phyloP scores from a whole-genome alignment of 2,797 vertebrate genomes.

The Alauda arvensis region DNA sequence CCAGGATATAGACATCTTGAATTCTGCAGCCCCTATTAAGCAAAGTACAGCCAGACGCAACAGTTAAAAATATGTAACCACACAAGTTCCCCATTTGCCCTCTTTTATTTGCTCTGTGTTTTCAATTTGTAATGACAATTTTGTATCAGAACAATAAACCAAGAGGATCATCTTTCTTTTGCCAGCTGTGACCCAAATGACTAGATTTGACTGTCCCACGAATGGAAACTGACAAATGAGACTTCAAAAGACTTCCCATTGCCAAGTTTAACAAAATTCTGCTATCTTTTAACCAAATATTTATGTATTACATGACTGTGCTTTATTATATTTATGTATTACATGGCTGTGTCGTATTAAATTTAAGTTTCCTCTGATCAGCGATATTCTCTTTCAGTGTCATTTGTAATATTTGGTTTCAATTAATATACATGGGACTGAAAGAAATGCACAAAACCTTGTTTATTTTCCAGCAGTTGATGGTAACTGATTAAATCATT shows the following conservation, averaged over 20 bases:
- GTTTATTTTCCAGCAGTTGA: constrained; percentile 55
- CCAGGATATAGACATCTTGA: constrained; percentile 50
- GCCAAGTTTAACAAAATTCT: constrained; percentile 64
- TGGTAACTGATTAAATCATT: constrained; percentile 60
- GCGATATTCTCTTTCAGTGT: neutral
- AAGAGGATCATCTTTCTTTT: constrained; percentile 60
- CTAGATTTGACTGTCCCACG: constrained; percentile 49
- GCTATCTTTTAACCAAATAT: constrained; percentile 65
- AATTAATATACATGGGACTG: constrained; percentile 48
- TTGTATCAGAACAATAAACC: constrained; percentile 65
- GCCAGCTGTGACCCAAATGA: constrained; percentile 56
- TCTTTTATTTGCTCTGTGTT: constrained; percentile 62
- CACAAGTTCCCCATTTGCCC: constrained; percentile 61
- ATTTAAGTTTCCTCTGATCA: constrained; percentile 57
- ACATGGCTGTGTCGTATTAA: constrained; percentile 58
- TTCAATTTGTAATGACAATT: constrained; percentile 68
- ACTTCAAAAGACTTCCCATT: constrained; percentile 57
- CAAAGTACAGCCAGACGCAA: constrained; percentile 50
- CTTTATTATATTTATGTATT: constrained; percentile 64
- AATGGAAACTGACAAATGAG: constrained; percentile 56
- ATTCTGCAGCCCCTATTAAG: constrained; percentile 44
- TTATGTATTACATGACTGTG: constrained; percentile 63
- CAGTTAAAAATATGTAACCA: constrained; percentile 59
- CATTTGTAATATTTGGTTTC: constrained; percentile 56
- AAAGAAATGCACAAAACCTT: constrained; percentile 38